These are phyloP conservation scores for Cydia splendana DNA, from an alignment of 1,140 invertebrate genomes.

Conservation along the genomic window DNA sequence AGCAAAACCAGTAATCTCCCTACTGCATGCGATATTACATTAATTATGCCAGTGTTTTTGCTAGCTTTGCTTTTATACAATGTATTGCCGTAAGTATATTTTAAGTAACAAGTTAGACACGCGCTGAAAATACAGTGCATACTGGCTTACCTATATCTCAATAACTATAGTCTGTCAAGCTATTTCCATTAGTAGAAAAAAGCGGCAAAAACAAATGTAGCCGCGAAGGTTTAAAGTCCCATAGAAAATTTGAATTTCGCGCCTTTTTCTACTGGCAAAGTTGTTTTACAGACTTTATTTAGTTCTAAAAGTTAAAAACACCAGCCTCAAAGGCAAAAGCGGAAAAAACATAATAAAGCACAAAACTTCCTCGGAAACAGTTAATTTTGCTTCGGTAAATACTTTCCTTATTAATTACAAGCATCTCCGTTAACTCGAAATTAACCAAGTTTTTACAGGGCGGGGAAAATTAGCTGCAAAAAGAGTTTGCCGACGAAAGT, in stretches of 20 bases:
- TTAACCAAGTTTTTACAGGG: constrained; percentile 11
- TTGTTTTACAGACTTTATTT: too few relatives aligned
- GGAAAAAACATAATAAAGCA: background rate
- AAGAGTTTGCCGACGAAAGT: constrained; percentile 3
- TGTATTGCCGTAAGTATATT: too few relatives aligned
- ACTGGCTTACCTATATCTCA: too few relatives aligned
- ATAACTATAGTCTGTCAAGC: too few relatives aligned
- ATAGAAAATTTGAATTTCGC: too few relatives aligned
- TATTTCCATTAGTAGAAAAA: too few relatives aligned
- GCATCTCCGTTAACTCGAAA: constrained; percentile 1
- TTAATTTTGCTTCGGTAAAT: constrained; percentile 8
- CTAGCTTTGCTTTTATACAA: too few relatives aligned
- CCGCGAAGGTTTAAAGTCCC: too few relatives aligned
- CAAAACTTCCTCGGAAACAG: background rate
- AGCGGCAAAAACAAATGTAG: too few relatives aligned
- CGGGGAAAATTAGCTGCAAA: background rate
- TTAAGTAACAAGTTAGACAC: too few relatives aligned
- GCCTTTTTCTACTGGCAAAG: too few relatives aligned
- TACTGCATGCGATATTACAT: constrained; percentile 3
- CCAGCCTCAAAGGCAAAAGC: background rate
- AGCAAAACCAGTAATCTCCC: background rate
- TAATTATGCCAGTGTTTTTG: background rate
- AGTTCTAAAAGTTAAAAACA: background rate
- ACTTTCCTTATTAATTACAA: constrained; percentile 12
- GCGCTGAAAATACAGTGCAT: too few relatives aligned